Conservation (phyloP, 2,797 vertebrate genomes). For the Danio kyathit region DNA sequence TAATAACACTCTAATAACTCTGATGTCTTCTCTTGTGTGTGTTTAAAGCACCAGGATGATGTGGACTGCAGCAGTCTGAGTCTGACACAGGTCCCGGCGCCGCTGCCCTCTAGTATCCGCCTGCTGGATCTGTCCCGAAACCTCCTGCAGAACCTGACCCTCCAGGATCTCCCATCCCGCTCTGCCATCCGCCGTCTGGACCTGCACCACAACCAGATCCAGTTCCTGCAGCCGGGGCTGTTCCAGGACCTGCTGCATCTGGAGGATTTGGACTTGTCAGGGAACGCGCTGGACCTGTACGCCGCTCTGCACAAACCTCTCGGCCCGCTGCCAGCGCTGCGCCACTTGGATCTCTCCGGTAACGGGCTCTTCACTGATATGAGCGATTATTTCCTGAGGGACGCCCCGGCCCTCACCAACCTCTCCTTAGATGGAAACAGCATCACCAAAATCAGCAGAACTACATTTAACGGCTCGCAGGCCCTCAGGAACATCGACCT, state of each 20-base stretch:
- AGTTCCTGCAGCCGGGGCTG: conserved; percentile 84
- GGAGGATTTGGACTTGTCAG: conserved; percentile 86
- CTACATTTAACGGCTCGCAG: conserved; percentile 80
- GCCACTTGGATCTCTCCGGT: conserved; percentile 86
- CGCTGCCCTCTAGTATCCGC: conserved; percentile 77
- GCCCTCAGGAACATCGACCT: conserved; percentile 83
- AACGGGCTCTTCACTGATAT: conserved; percentile 91
- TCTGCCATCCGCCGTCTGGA: conserved; percentile 80
- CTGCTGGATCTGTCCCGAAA: conserved; percentile 90
- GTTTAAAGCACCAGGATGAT: conserved; percentile 81
- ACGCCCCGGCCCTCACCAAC: conserved; percentile 80
- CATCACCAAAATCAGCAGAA: conserved; percentile 84
- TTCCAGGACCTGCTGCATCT: conserved; percentile 83
- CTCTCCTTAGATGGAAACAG: conserved; percentile 91
- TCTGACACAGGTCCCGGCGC: conserved; percentile 79
- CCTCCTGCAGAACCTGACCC: conserved; percentile 83
- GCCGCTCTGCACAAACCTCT: conserved; percentile 75
- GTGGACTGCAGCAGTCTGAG: conserved; percentile 83
- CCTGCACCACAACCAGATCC: conserved; percentile 87
- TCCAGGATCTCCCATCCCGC: conserved; percentile 77
- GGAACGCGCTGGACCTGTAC: conserved; percentile 84
- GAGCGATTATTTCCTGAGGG: conserved; percentile 83
- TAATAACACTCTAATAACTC: background rate
- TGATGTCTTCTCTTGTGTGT: conserved; percentile 37
- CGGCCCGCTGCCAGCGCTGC: conserved; percentile 80